phyloP scores from a whole-genome alignment of 2,888 invertebrate genomes.

The Hypselothyrea guttata region DNA sequence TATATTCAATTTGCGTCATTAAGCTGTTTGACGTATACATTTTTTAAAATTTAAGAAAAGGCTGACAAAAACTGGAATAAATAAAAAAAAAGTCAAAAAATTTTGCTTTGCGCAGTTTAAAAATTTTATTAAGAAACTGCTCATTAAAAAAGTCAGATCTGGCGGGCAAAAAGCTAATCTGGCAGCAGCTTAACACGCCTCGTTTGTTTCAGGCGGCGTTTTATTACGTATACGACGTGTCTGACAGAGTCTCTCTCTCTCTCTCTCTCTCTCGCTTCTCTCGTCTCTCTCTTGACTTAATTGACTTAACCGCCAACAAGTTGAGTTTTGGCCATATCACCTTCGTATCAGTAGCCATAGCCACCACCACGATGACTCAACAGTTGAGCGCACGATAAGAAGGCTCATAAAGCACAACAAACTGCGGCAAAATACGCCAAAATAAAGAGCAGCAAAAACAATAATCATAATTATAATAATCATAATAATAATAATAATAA shows the following conservation, averaged over 20 bases:
- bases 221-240: slow-evolving; percentile 57
- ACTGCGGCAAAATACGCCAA: slow-evolving; percentile 24
- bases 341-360: slow-evolving; percentile 7
- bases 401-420: slow-evolving; percentile 12
- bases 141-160: too few relatives aligned
- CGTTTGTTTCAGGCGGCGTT: slow-evolving; percentile 41
- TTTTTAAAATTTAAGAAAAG: too few relatives aligned
- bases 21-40: too few relatives aligned
- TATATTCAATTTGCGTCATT: too few relatives aligned
- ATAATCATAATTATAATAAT: slow-evolving; percentile 12
- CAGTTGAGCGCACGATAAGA: slow-evolving; percentile 66
- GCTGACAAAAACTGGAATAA: too few relatives aligned
- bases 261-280: slow-evolving; percentile 27
- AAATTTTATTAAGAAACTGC: too few relatives aligned
- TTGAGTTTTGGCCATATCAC: slow-evolving; percentile 22
- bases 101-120: too few relatives aligned
- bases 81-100: too few relatives aligned
- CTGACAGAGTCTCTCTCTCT: slow-evolving; percentile 22
- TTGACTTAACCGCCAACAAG: slow-evolving; percentile 31
- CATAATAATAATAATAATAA: slow-evolving; percentile 23
- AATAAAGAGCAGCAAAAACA: slow-evolving; percentile 15
- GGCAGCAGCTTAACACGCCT: slow-evolving; percentile 20
- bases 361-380: slow-evolving; percentile 53
- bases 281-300: slow-evolving; percentile 26
- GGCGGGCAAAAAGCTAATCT: too few relatives aligned